Evolutionary conservation across 2,797 vertebrate species (phyloP).

Genomic region (Cephalopachus bancanus): DNA sequence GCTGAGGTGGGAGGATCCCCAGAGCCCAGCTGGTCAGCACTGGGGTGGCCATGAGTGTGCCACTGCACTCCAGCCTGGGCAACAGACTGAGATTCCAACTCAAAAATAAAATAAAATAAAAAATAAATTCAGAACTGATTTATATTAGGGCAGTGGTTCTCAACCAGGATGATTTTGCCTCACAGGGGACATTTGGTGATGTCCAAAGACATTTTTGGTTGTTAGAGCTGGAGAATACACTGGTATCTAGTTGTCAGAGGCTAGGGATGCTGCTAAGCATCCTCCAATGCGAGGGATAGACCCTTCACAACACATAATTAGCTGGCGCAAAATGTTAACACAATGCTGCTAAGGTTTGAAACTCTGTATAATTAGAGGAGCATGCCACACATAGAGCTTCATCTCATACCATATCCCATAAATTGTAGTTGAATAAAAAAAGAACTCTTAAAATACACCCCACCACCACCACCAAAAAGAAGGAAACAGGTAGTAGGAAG

Average conservation of each 20-base stretch:
- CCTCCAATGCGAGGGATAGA: background rate
- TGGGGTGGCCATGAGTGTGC: no score
- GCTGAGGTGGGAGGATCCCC: no score
- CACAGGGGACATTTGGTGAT: background rate
- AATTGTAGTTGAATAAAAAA: background rate
- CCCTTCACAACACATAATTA: background rate
- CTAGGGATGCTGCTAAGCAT: background rate
- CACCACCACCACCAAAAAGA: no score
- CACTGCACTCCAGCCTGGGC: no score
- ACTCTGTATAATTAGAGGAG: background rate
- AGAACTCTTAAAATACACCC: background rate
- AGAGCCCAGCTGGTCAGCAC: no score
- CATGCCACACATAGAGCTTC: background rate
- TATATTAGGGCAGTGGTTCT: background rate
- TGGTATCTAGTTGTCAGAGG: background rate
- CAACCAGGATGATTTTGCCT: background rate
- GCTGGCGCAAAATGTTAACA: background rate
- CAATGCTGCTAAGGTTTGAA: background rate
- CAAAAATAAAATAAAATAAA: background rate
- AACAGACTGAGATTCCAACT: no score
- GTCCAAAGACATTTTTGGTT: background rate
- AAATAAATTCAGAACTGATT: constrained; percentile 8
- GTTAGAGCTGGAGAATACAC: background rate
- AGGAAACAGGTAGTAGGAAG: background rate
- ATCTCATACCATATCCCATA: background rate